Conservation (phyloP, 2,113 vertebrate species). For the Euleptes europaea region DNA sequence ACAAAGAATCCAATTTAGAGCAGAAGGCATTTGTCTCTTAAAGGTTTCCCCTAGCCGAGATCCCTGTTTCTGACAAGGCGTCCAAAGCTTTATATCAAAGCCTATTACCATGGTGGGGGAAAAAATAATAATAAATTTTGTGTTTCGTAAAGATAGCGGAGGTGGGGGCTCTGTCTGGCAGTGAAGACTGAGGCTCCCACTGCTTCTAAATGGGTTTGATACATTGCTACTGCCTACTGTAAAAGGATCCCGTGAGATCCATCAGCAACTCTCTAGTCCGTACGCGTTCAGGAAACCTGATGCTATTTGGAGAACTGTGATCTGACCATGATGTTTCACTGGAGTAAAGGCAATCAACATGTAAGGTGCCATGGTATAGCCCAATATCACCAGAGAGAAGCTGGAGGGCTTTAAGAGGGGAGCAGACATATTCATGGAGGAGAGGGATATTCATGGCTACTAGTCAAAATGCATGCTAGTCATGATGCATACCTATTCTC, state of each 20-base stretch:
- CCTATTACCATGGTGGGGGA: background rate
- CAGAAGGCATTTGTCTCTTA: background rate
- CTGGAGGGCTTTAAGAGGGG: no score
- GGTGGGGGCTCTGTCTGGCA: background rate
- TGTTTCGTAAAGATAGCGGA: background rate
- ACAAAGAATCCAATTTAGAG: constrained; percentile 39
- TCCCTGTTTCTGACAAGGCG: constrained; percentile 11
- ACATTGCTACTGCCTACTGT: fast-evolving
- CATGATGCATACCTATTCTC: no score
- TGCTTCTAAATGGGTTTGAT: background rate
- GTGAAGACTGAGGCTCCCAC: background rate
- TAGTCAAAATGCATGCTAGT: no score
- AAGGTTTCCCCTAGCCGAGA: constrained; percentile 10
- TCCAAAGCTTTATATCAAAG: background rate
- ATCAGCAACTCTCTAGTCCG: background rate
- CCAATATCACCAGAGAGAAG: no score
- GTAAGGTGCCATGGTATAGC: no score
- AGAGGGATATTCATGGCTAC: no score
- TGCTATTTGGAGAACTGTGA: background rate
- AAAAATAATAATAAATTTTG: background rate
- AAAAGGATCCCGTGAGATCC: background rate
- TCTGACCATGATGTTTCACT: background rate
- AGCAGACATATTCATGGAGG: no score
- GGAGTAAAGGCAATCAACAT: background rate
- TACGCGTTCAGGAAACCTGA: background rate